phyloP scores from a whole-genome alignment of 2,113 vertebrate species.

The Mesitornis unicolor region DNA sequence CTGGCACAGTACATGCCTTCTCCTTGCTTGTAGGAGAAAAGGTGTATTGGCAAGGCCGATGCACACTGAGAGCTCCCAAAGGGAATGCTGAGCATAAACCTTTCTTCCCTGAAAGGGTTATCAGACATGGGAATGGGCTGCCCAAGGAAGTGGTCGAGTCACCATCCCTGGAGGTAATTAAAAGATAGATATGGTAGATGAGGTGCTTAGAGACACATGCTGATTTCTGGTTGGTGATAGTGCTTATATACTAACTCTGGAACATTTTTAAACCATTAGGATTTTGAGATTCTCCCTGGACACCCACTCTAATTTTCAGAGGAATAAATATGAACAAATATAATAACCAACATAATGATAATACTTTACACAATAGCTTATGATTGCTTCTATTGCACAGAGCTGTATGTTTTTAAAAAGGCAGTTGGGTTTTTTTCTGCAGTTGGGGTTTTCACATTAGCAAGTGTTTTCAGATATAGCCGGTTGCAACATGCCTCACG shows the following conservation, averaged over 20 bases:
- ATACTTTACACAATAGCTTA: not conserved
- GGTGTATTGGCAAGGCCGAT: accelerated
- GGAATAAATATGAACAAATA: not conserved
- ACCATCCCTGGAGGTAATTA: too few species aligned
- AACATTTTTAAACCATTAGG: not conserved
- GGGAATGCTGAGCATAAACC: too few species aligned
- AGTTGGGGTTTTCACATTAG: not conserved
- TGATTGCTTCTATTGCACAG: not conserved
- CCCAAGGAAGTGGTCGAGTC: too few species aligned
- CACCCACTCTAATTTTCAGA: not conserved
- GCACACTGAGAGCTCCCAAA: not conserved
- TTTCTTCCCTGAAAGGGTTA: too few species aligned
- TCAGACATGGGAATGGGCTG: too few species aligned
- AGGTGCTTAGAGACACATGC: too few species aligned
- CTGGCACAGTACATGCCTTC: not conserved
- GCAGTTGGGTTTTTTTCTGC: not conserved
- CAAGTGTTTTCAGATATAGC: not conserved
- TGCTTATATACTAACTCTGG: not conserved
- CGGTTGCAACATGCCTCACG: not conserved
- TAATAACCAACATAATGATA: not conserved
- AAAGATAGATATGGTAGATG: too few species aligned
- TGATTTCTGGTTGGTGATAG: not conserved
- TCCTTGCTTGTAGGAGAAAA: accelerated
- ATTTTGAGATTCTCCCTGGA: not conserved
- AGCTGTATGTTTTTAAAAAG: not conserved